These are phyloP conservation scores for Antrozous pallidus DNA, from an alignment of 2,797 vertebrate genomes.

Conservation along the genomic window DNA sequence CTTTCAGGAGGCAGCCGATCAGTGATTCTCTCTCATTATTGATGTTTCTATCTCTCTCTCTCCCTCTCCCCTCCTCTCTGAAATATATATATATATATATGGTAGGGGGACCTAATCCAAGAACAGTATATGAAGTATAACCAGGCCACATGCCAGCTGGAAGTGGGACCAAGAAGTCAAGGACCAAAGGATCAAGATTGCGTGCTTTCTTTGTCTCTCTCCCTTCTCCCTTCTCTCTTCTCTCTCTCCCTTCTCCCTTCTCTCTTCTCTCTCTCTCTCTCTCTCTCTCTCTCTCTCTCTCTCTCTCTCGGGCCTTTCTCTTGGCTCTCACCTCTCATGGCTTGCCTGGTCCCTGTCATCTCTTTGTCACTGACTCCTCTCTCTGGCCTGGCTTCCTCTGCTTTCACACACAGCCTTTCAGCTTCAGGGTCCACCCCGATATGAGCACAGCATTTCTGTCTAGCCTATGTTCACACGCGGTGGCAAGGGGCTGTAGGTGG, in stretches of 20 bases:
- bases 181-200: slow-evolving; percentile 5
- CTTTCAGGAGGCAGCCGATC: no score
- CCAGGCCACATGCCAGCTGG: slow-evolving; percentile 9
- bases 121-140: slow-evolving; percentile 8
- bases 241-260: not conserved
- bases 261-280: not conserved
- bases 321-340: not conserved
- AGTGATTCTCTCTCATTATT: no score
- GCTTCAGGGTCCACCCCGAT: not conserved
- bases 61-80: no score
- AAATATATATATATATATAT: no score
- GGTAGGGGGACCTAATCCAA: slow-evolving; percentile 4
- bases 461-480: not conserved
- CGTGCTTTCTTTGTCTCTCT: not conserved
- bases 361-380: not conserved
- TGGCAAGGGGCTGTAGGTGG: not conserved
- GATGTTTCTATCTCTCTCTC: no score
- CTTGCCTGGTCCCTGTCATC: not conserved
- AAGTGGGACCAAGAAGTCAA: slow-evolving; percentile 34
- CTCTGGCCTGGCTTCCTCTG: not conserved
- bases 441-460: not conserved
- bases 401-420: not conserved
- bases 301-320: not conserved
- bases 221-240: not conserved
- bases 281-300: not conserved